Conservation (phyloP, 2,888 invertebrate genomes). For the Fissipunctia ypsillon region DNA sequence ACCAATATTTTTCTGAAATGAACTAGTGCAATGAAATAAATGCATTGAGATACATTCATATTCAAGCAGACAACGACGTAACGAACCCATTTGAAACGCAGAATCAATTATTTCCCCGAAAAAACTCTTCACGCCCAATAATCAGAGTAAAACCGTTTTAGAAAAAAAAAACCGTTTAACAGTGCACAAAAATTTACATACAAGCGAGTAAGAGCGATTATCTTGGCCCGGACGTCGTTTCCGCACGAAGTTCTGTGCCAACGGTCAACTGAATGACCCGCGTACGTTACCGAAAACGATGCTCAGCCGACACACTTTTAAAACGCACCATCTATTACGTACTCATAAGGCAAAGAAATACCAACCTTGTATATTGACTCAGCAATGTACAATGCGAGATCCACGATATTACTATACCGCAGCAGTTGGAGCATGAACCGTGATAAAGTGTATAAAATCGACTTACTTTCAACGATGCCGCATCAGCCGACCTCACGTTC, state of each 20-base stretch:
- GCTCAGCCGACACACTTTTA: slow-evolving; percentile 47
- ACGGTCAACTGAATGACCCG: slow-evolving; percentile 66
- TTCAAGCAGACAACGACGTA: slow-evolving; percentile 46
- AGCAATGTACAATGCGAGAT: slow-evolving; percentile 62
- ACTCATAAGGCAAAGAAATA: slow-evolving; percentile 22
- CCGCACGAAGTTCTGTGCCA: slow-evolving; percentile 70
- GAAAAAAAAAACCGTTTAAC: slow-evolving; percentile 80
- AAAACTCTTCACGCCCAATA: slow-evolving; percentile 83
- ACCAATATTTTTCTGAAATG: slow-evolving; percentile 22
- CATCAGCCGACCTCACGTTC: slow-evolving; percentile 77
- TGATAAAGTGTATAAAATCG: slow-evolving; percentile 70
- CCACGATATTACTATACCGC: slow-evolving; percentile 42
- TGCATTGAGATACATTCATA: slow-evolving; percentile 38
- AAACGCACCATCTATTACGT: slow-evolving; percentile 25
- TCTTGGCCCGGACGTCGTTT: slow-evolving; percentile 73
- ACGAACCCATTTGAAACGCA: slow-evolving; percentile 65
- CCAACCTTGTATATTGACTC: slow-evolving; percentile 41
- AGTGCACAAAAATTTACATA: slow-evolving; percentile 83
- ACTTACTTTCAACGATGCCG: slow-evolving; percentile 76
- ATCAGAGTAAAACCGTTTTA: slow-evolving; percentile 83
- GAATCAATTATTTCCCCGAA: slow-evolving; percentile 73
- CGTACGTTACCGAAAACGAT: slow-evolving; percentile 55
- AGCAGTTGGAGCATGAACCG: slow-evolving; percentile 66
- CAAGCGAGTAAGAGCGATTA: slow-evolving; percentile 72
- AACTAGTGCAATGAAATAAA: slow-evolving; percentile 49